These are phyloP conservation scores for Catharus fuscescens DNA, from an alignment of 2,113 vertebrate genomes.

Conservation along the genomic window DNA sequence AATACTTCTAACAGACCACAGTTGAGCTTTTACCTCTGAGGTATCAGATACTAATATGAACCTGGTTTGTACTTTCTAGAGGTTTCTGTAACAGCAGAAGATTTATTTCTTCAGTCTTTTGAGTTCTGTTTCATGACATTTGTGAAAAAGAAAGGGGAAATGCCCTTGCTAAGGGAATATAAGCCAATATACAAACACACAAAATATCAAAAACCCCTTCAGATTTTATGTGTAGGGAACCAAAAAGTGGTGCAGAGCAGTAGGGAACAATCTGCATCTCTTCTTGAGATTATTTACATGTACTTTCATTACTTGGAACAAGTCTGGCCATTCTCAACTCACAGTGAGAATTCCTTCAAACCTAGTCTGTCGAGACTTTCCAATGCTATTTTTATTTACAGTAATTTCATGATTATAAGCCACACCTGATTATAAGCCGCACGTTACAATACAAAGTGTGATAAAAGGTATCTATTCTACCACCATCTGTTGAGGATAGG, in stretches of 20 bases:
- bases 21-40: accelerated
- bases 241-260: not conserved
- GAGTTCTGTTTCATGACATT: not conserved
- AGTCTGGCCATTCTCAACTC: not conserved
- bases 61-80: not conserved
- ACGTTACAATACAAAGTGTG: too few species aligned
- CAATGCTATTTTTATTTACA: not conserved
- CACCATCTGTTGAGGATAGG: too few species aligned
- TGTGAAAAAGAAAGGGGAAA: not conserved
- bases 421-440: too few species aligned
- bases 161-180: not conserved
- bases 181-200: not conserved
- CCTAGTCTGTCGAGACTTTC: not conserved
- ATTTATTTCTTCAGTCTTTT: not conserved
- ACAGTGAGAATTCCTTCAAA: not conserved
- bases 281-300: not conserved
- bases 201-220: not conserved
- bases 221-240: not conserved
- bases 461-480: too few species aligned
- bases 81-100: not conserved
- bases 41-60: not conserved
- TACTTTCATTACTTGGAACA: not conserved
- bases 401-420: too few species aligned
- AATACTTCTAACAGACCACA: not conserved
- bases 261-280: not conserved